Conservation (phyloP, 2,113 vertebrate species). For the Ia io region DNA sequence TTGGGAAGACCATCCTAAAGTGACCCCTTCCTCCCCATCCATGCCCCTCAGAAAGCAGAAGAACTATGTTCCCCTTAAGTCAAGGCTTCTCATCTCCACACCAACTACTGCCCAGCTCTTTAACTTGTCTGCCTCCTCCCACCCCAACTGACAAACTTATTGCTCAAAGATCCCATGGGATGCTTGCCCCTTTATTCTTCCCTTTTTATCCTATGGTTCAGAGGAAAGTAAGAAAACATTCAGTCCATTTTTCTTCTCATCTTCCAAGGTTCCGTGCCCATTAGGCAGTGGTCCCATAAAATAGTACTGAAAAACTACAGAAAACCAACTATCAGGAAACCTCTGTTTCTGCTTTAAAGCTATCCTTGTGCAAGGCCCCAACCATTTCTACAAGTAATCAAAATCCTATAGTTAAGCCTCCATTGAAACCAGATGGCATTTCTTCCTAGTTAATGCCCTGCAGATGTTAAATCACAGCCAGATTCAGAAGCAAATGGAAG, state of each 20-base stretch:
- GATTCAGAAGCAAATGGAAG: background rate
- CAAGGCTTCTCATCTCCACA: background rate
- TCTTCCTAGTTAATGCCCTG: background rate
- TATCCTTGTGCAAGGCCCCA: background rate
- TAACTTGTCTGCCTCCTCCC: background rate
- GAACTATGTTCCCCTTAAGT: background rate
- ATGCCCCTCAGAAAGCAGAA: background rate
- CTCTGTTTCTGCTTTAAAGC: background rate
- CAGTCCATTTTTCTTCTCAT: background rate
- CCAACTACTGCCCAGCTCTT: background rate
- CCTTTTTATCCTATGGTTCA: background rate
- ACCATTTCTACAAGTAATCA: slow-evolving; percentile 2
- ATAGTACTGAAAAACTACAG: background rate
- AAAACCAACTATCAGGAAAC: background rate
- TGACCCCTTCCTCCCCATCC: background rate
- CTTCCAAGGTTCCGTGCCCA: background rate
- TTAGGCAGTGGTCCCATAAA: background rate
- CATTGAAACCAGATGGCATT: background rate
- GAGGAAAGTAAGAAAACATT: background rate
- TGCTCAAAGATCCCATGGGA: background rate
- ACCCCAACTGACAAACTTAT: background rate
- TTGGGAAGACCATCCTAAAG: background rate
- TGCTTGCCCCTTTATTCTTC: background rate
- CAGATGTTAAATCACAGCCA: background rate
- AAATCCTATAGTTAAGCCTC: background rate